Evolutionary conservation across 1,140 invertebrate genomes (phyloP), one percentile per base, ranked within the genome.

Genomic region (Pogonomyrmex barbatus): DNA sequence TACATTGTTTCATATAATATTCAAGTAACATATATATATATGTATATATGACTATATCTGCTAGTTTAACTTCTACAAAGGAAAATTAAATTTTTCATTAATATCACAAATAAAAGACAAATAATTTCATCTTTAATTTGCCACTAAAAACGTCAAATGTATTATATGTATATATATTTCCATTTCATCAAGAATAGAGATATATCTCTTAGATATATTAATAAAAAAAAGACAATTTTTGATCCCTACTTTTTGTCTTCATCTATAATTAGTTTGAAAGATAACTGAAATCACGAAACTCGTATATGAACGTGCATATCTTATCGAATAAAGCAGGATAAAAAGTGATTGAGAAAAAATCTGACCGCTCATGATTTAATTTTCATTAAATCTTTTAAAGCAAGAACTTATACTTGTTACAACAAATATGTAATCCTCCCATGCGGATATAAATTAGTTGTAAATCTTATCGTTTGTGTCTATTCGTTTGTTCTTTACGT

Each of bases 191-290:
- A 17, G 63, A 88, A 85, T 81, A 81, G 12, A 78, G 10, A 88
- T 24, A 17, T 75, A 60, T 82, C 12, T 87, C 71, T 87, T 33
- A 67, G 9, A 67, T 70, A 50, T 65, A 39, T 81, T n/a, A 73
- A 63, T 47, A 79, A 87, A 88, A 78, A 50, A 54, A 88, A 85
- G 58, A 36, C 47, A 70, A 58, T 17, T 75, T 75, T 85, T 89
- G 45, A 58, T 58, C 54, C 52, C 42, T 85, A 84, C 52, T 54
- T 62, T 62, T 6, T 81, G 12, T 42, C 45, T 73, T 14, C 12
- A 17, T 62, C 12, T 83, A 47, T 75, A 75, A 60, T 58, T 33
- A 71, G 52, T 73, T 47, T 36, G 30, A 30, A 24, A 39, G 33
- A 24, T 83, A 75, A 75, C 30, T 17, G 67, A 83, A 73, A 30